phyloP scores from a whole-genome alignment of 2,113 vertebrate genomes.

The Mus musculus region GRCm39 chr2:149174001-149174500 shows the following conservation, averaged over 20 bases:
- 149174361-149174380: neutral
- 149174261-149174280: neutral
- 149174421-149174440: neutral
- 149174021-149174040: neutral
- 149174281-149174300: neutral
- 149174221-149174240: neutral
- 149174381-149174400: neutral
- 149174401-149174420: neutral
- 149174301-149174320: neutral
- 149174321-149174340: too few species aligned
- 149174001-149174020: neutral
- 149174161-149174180: neutral
- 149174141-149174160: neutral
- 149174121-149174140: neutral
- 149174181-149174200: too few species aligned
- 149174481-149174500: neutral
- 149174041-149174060: neutral
- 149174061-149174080: neutral
- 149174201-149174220: too few species aligned
- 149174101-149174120: neutral
- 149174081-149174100: too few species aligned
- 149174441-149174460: accelerated
- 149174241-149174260: too few species aligned
- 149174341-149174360: neutral
- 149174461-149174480: accelerated